Conservation (phyloP, 2,888 invertebrate genomes). For the Polydesmus complanatus region DNA sequence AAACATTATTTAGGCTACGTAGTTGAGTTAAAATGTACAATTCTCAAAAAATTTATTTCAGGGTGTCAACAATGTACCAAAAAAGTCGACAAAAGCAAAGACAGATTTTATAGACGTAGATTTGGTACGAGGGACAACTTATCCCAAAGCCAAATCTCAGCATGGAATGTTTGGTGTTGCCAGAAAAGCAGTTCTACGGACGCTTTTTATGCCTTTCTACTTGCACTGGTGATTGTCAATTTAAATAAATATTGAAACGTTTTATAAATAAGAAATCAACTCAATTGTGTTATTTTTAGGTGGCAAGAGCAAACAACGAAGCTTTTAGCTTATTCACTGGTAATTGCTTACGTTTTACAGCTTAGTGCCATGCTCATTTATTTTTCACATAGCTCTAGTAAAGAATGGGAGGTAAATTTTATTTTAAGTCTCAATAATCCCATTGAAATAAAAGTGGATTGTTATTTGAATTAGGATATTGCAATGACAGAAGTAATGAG, state of each 20-base stretch:
- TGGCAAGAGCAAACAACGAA: conserved; percentile 66
- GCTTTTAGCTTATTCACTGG: conserved; percentile 50
- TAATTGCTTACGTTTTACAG: conserved; percentile 66
- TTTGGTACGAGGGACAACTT: conserved; percentile 87
- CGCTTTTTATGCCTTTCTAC: conserved; percentile 69
- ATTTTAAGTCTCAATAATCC: not conserved
- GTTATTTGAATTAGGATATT: conserved; percentile 35
- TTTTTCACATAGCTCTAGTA: conserved; percentile 23
- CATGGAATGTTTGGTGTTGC: conserved; percentile 75
- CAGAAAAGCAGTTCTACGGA: conserved; percentile 63
- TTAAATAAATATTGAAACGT: not conserved
- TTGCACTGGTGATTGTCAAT: conserved; percentile 53
- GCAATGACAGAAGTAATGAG: conserved; percentile 54
- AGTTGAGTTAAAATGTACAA: not conserved
- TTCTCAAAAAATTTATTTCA: conserved; percentile 30
- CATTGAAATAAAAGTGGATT: conserved; percentile 1
- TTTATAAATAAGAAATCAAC: too few relatives aligned
- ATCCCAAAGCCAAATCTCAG: conserved; percentile 89
- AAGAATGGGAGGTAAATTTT: conserved; percentile 23
- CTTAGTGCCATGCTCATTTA: conserved; percentile 46
- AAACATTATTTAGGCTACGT: not conserved
- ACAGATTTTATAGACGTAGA: conserved; percentile 92
- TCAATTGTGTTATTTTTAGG: conserved; percentile 26
- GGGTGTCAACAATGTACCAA: conserved; percentile 65
- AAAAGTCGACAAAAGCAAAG: conserved; percentile 64